Evolutionary conservation across 2,888 invertebrate species (phyloP).

Genomic region (Lagria hirta): DNA sequence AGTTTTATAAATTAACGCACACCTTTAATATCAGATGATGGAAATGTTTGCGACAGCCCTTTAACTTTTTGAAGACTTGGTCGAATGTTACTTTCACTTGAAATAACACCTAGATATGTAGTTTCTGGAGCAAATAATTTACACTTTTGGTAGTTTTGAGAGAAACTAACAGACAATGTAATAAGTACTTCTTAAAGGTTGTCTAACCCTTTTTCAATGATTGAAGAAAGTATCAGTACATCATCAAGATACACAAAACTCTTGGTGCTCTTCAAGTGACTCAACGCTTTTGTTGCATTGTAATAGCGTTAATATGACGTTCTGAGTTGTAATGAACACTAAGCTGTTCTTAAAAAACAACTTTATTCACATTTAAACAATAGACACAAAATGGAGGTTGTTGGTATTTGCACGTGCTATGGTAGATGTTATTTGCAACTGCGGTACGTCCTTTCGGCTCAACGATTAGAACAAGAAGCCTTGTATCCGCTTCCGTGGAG

Average conservation of each 20-base stretch:
- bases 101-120: slow-evolving; percentile 32
- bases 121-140: slow-evolving; percentile 25
- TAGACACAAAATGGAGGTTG: too few relatives aligned
- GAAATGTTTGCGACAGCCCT: slow-evolving; percentile 23
- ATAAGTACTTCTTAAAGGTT: slow-evolving; percentile 27
- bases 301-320: slow-evolving; percentile 30
- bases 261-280: slow-evolving; percentile 4
- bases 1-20: slow-evolving; percentile 30
- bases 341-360: too few relatives aligned
- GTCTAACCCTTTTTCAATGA: slow-evolving; percentile 27
- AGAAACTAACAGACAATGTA: slow-evolving; percentile 24
- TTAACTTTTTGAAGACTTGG: slow-evolving; percentile 29
- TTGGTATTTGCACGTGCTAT: too few relatives aligned
- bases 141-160: slow-evolving; percentile 29
- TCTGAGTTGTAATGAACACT: too few relatives aligned
- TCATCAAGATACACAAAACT: slow-evolving; percentile 33
- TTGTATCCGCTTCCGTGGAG: too few relatives aligned
- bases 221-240: slow-evolving; percentile 25
- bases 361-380: too few relatives aligned
- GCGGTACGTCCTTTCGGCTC: too few relatives aligned
- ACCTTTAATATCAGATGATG: slow-evolving; percentile 28
- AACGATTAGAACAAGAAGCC: too few relatives aligned
- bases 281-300: slow-evolving; percentile 30
- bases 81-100: slow-evolving; percentile 22
- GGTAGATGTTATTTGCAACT: too few relatives aligned